Evolutionary conservation across 2,797 vertebrate genomes (phyloP).

Genomic region (Acridotheres tristis): DNA sequence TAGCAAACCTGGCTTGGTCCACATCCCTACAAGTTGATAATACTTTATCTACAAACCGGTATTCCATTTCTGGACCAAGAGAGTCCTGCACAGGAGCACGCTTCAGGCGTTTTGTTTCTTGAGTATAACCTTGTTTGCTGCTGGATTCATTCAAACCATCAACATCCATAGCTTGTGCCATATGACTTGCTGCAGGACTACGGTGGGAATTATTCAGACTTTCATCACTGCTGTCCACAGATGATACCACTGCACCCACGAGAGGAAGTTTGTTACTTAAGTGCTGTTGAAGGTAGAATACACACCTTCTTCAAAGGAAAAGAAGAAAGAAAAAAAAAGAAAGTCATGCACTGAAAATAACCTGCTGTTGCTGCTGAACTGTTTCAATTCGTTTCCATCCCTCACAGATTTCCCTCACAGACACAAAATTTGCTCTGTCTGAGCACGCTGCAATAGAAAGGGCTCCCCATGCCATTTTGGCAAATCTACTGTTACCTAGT

Average conservation of each 20-base stretch:
- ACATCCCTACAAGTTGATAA: slow-evolving; percentile 81
- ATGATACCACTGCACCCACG: background rate
- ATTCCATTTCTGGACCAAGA: slow-evolving; percentile 81
- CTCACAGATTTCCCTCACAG: background rate
- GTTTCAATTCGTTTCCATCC: background rate
- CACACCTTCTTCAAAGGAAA: slow-evolving; percentile 80
- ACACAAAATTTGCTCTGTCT: background rate
- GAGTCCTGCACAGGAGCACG: slow-evolving; percentile 79
- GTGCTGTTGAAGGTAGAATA: slow-evolving; percentile 90
- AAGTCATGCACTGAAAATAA: background rate
- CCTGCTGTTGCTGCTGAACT: background rate
- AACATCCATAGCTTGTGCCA: slow-evolving; percentile 85
- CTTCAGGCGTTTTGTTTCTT: slow-evolving; percentile 91
- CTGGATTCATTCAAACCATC: slow-evolving; percentile 80
- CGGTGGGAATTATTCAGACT: slow-evolving; percentile 61
- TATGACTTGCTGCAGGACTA: slow-evolving; percentile 10
- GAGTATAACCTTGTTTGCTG: slow-evolving; percentile 82
- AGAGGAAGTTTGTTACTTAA: slow-evolving; percentile 79
- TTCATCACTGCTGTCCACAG: slow-evolving; percentile 67
- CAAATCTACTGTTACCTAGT: background rate
- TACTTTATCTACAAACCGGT: slow-evolving; percentile 82
- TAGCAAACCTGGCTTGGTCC: slow-evolving; percentile 90
- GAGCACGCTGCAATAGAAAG: background rate
- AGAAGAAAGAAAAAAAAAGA: background rate
- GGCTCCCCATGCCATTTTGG: background rate